Evolutionary conservation across 2,797 vertebrate genomes (phyloP).

Genomic region (Xerus rutilus): DNA sequence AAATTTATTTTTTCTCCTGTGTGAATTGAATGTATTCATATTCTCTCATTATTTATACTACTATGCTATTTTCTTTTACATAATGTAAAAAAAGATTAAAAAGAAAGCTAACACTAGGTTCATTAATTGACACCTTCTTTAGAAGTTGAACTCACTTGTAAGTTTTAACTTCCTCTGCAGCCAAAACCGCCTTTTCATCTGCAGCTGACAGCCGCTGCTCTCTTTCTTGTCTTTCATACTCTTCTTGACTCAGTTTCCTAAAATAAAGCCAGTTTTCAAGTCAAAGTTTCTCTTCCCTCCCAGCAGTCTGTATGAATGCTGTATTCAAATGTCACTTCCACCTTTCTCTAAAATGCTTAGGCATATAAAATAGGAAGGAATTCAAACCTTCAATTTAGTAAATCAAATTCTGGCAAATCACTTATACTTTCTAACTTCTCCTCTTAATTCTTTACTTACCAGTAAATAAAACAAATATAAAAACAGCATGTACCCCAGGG

Average conservation of each 20-base stretch:
- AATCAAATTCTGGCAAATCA: not conserved
- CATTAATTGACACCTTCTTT: not conserved
- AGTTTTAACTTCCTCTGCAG: slow-evolving; percentile 94
- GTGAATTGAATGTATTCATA: not conserved
- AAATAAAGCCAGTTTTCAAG: slow-evolving; percentile 17
- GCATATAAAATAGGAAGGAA: not conserved
- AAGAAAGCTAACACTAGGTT: not conserved
- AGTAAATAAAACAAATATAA: not conserved
- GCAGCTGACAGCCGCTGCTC: slow-evolving; percentile 94
- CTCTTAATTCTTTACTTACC: not conserved
- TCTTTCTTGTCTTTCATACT: slow-evolving; percentile 95
- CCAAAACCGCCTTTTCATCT: slow-evolving; percentile 93
- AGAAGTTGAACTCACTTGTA: slow-evolving; percentile 88
- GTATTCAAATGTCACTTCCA: not conserved
- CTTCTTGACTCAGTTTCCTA: slow-evolving; percentile 97
- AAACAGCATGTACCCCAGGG: not conserved
- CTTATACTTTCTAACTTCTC: not conserved
- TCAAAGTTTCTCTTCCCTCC: not conserved
- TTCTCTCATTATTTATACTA: not conserved
- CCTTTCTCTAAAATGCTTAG: not conserved
- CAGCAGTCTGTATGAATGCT: too few species aligned
- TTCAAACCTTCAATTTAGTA: not conserved
- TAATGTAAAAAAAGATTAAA: not conserved
- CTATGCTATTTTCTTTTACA: not conserved
- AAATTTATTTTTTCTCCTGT: not conserved